Evolutionary conservation across 2,113 vertebrate species (phyloP).

Genomic region (Lethenteron reissneri): DNA sequence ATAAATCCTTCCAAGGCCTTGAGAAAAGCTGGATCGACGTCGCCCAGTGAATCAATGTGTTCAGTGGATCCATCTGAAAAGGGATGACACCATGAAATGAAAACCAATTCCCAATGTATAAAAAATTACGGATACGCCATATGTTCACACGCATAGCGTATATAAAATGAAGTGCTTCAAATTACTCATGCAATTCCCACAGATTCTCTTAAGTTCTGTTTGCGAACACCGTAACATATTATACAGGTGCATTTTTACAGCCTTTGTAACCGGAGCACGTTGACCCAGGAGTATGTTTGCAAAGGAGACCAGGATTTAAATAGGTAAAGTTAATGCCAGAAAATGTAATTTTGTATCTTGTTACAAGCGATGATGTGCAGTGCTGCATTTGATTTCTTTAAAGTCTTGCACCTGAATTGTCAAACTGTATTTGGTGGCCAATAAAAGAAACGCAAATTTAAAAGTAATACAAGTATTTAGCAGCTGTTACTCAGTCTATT

Average conservation of each 20-base stretch:
- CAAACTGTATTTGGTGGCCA: background rate
- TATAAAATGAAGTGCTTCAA: no score
- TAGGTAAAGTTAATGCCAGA: background rate
- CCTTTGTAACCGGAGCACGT: background rate
- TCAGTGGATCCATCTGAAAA: background rate
- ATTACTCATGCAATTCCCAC: background rate
- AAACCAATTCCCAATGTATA: background rate
- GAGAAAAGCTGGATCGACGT: conserved; percentile 33
- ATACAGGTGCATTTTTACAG: background rate
- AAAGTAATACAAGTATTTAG: background rate
- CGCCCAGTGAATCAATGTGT: background rate
- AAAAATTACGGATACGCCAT: no score
- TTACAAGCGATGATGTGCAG: background rate
- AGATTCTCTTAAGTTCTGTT: no score
- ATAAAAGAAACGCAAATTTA: background rate
- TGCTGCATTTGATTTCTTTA: background rate
- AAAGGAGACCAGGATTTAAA: conserved; percentile 2
- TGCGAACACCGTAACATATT: no score
- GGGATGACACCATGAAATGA: background rate
- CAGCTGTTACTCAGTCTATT: no score
- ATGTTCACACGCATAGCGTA: no score
- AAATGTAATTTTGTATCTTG: background rate
- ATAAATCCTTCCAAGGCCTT: conserved; percentile 70
- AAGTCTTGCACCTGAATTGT: background rate
- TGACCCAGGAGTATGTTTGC: background rate